These are phyloP conservation scores for Rhamnusium bicolor DNA, from an alignment of 2,888 invertebrate genomes.

Conservation along the genomic window DNA sequence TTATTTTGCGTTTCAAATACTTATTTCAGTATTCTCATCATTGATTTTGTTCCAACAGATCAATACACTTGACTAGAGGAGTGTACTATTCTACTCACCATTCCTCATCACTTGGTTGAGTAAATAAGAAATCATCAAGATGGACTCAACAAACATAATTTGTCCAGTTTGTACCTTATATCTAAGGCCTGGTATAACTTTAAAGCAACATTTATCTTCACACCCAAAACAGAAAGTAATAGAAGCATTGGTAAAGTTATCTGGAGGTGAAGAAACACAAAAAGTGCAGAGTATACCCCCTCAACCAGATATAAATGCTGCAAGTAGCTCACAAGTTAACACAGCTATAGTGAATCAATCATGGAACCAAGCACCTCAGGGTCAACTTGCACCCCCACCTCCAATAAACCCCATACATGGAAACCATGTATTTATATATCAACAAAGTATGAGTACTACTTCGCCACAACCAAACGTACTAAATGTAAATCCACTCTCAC, in stretches of 20 bases:
- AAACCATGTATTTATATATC: constrained; percentile 73
- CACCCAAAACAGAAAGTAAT: constrained; percentile 93
- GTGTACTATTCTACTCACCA: constrained; percentile 50
- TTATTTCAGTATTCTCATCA: constrained; percentile 49
- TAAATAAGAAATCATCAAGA: constrained; percentile 48
- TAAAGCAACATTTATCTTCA: constrained; percentile 86
- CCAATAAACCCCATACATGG: constrained; percentile 65
- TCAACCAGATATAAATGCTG: constrained; percentile 28
- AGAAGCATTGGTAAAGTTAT: constrained; percentile 77
- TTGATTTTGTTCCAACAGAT: constrained; percentile 65
- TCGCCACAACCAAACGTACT: constrained; percentile 63
- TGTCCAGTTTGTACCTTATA: constrained; percentile 91
- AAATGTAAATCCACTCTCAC: constrained; percentile 72
- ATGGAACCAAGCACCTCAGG: constrained; percentile 53
- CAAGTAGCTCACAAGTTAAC: constrained; percentile 48
- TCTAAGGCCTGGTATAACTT: constrained; percentile 86
- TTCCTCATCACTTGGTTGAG: constrained; percentile 38
- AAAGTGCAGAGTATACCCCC: constrained; percentile 44
- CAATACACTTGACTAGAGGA: constrained; percentile 60
- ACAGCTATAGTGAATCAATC: constrained; percentile 65
- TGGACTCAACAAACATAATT: constrained; percentile 69
- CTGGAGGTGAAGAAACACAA: constrained; percentile 52
- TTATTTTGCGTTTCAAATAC: constrained; percentile 5
- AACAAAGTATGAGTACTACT: constrained; percentile 74
- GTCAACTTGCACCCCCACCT: constrained; percentile 48